These are phyloP conservation scores for Acridotheres tristis DNA, from an alignment of 2,797 vertebrate species.

Conservation along the genomic window DNA sequence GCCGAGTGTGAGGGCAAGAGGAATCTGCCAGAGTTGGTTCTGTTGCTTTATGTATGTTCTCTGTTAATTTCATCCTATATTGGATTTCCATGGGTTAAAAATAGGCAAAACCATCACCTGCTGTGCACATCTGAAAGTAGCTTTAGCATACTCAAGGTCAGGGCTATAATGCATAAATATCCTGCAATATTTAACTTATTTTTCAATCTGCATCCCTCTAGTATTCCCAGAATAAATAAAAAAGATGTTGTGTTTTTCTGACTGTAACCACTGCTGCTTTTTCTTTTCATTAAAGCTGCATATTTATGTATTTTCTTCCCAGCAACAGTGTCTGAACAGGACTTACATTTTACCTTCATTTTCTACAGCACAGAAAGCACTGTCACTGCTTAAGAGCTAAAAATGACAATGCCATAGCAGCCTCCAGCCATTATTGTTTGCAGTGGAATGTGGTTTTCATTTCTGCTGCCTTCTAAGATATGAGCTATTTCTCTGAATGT, in stretches of 20 bases:
- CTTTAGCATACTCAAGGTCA: background rate
- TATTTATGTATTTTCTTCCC: slow-evolving; percentile 24
- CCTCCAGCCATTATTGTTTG: slow-evolving; percentile 1
- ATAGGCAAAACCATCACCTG: background rate
- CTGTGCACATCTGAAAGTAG: background rate
- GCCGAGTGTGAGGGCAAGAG: background rate
- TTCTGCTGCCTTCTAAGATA: background rate
- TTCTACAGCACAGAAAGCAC: background rate
- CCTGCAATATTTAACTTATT: background rate
- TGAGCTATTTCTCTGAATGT: background rate
- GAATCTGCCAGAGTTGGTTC: background rate
- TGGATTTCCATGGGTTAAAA: background rate
- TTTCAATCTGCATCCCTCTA: background rate
- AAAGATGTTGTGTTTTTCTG: background rate
- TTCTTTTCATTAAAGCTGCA: background rate
- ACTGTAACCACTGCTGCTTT: background rate
- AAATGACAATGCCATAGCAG: background rate
- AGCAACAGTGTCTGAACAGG: background rate
- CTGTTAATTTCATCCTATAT: background rate
- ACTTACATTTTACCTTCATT: background rate
- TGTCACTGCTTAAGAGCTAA: background rate
- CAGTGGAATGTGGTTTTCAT: background rate
- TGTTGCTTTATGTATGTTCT: background rate
- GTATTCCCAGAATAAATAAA: background rate
- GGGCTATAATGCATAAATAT: background rate